phyloP scores from a whole-genome alignment of 30 jellyfish, hydroid and myxozoan genomes.

The Aurelia sp. region DNA sequence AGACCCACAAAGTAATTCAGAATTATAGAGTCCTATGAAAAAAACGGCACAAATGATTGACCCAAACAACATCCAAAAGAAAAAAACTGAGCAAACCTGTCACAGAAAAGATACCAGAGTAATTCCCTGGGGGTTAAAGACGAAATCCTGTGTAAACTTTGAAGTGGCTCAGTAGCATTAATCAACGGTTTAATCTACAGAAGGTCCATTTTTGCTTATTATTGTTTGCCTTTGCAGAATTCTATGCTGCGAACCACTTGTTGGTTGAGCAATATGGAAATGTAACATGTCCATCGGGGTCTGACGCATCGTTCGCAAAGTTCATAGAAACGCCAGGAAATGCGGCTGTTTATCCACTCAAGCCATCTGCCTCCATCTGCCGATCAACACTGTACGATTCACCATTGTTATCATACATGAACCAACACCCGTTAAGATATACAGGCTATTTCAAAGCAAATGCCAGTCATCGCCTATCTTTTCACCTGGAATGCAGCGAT shows the following conservation, averaged over 20 bases:
- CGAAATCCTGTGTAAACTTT: too few species aligned
- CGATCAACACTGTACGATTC: slow-evolving; percentile 14
- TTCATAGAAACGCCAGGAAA: not conserved
- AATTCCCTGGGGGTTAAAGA: not conserved
- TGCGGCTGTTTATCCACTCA: slow-evolving; percentile 26
- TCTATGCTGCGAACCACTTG: not conserved
- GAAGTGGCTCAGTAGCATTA: too few species aligned
- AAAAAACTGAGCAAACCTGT: not conserved
- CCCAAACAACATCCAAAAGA: not conserved
- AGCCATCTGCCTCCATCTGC: slow-evolving; percentile 25
- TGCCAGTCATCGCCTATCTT: too few species aligned
- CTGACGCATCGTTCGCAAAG: not conserved
- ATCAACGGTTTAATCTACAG: too few species aligned
- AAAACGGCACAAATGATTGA: not conserved
- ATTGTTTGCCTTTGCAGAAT: too few species aligned
- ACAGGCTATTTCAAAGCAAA: too few species aligned
- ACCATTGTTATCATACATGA: too few species aligned
- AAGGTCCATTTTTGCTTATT: too few species aligned
- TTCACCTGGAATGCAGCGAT: too few species aligned
- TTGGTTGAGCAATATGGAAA: slow-evolving; percentile 20
- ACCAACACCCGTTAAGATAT: too few species aligned
- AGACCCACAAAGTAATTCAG: not conserved
- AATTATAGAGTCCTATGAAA: not conserved
- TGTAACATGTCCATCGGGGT: not conserved
- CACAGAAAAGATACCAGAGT: slow-evolving; percentile 1